phyloP scores from a whole-genome alignment of 2,888 invertebrate species.

The Eulithis testata region DNA sequence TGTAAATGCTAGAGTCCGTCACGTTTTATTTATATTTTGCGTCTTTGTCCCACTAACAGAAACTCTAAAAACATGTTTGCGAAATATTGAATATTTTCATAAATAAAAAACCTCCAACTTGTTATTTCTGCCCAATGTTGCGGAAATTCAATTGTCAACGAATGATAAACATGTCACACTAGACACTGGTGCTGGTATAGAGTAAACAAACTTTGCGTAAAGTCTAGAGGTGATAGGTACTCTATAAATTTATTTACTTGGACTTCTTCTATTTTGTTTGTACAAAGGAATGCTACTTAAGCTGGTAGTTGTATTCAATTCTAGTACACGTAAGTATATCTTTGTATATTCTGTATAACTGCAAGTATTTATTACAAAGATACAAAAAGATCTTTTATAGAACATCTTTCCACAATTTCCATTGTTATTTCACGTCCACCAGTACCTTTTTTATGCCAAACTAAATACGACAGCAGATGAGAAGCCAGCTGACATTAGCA shows the following conservation, averaged over 20 bases:
- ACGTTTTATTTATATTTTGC: not conserved
- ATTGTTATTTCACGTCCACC: not conserved
- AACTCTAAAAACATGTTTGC: not conserved
- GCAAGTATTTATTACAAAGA: too few species aligned
- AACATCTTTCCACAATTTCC: not conserved
- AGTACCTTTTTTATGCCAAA: not conserved
- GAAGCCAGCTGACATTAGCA: conserved; percentile 16
- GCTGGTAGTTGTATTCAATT: too few species aligned
- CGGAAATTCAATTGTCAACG: conserved; percentile 31
- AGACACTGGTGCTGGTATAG: not conserved
- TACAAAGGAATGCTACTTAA: too few species aligned
- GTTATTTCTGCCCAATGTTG: conserved; percentile 27
- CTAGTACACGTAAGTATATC: too few species aligned
- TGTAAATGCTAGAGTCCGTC: not conserved
- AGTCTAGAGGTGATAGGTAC: too few species aligned
- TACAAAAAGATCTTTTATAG: not conserved
- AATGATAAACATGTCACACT: conserved; percentile 32
- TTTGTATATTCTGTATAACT: too few species aligned
- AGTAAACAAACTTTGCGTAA: too few species aligned
- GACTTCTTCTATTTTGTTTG: too few species aligned
- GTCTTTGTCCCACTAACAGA: not conserved
- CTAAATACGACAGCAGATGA: not conserved
- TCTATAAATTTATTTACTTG: too few species aligned
- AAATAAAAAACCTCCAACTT: conserved; percentile 17
- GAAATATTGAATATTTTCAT: not conserved